Evolutionary conservation across 2,797 vertebrate species (phyloP).

Genomic region (Melanotaenia maccullochi): DNA sequence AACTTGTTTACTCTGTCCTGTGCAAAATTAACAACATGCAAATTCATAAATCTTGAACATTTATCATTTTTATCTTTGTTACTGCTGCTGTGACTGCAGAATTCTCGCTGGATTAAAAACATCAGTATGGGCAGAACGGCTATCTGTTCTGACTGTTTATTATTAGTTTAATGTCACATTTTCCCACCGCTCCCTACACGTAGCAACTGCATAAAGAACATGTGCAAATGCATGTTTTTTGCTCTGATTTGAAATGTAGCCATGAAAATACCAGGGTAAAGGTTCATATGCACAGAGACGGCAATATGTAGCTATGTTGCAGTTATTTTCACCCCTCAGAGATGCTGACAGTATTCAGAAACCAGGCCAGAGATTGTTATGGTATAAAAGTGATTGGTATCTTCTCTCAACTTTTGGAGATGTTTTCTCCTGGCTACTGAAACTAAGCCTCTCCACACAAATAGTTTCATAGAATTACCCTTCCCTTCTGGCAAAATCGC

Average conservation of each 20-base stretch:
- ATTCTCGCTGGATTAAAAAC: conserved; percentile 23
- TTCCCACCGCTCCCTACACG: conserved; percentile 24
- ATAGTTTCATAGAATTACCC: conserved; percentile 67
- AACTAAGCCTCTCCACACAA: conserved; percentile 51
- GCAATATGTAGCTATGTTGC: conserved; percentile 53
- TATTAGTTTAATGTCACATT: conserved; percentile 40
- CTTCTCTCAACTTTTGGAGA: conserved; percentile 41
- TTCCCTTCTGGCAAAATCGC: conserved; percentile 52
- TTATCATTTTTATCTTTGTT: conserved; percentile 38
- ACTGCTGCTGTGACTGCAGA: conserved; percentile 18
- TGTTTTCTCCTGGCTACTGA: conserved; percentile 57
- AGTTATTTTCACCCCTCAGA: conserved; percentile 47
- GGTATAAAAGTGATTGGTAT: conserved; percentile 63
- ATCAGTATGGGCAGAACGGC: conserved; percentile 15
- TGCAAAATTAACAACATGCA: conserved; percentile 48
- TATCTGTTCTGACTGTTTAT: conserved; percentile 49
- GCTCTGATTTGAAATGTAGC: conserved; percentile 25
- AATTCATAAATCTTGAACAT: conserved; percentile 51
- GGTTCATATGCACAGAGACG: conserved; percentile 47
- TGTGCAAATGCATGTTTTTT: neutral
- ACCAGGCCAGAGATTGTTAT: conserved; percentile 62
- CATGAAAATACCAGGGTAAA: conserved; percentile 41
- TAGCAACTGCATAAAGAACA: conserved; percentile 3
- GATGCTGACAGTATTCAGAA: conserved; percentile 47
- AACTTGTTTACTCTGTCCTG: conserved; percentile 40